Conservation (phyloP, 2,888 invertebrate genomes). For the Lutraria lutraria region DNA sequence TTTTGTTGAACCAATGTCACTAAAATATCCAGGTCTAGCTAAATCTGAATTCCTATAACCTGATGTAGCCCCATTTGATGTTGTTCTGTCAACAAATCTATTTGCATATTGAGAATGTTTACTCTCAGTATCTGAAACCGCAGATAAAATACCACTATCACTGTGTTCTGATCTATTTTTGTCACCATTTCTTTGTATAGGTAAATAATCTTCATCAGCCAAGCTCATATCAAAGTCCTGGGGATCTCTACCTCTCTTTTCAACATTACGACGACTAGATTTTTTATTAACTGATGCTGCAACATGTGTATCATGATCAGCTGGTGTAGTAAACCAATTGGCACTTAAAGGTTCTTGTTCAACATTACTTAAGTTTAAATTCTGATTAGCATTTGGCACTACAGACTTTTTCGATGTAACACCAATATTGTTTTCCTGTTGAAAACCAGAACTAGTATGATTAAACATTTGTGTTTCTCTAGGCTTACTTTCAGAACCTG, state of each 20-base stretch:
- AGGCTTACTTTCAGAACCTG: background rate
- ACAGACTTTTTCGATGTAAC: background rate
- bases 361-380: background rate
- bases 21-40: conserved; percentile 61
- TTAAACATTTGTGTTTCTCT: conserved; percentile 15
- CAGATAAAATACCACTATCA: conserved; percentile 50
- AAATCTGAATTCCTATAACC: conserved; percentile 52
- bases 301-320: conserved; percentile 71
- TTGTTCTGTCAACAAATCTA: background rate
- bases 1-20: conserved; percentile 46
- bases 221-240: conserved; percentile 56
- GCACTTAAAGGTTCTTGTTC: conserved; percentile 68
- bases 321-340: conserved; percentile 76
- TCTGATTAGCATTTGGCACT: background rate
- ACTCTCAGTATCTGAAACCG: conserved; percentile 47
- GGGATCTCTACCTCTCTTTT: conserved; percentile 43
- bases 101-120: conserved; percentile 24
- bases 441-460: conserved; percentile 21
- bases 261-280: conserved; percentile 18
- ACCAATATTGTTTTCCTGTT: background rate
- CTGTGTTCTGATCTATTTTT: conserved; percentile 48
- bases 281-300: conserved; percentile 57
- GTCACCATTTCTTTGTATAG: conserved; percentile 55
- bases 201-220: conserved; percentile 60
- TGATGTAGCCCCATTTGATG: background rate